Evolutionary conservation across 2,888 invertebrate species (phyloP).

Genomic region (Liopterus haemorrhoidalis): DNA sequence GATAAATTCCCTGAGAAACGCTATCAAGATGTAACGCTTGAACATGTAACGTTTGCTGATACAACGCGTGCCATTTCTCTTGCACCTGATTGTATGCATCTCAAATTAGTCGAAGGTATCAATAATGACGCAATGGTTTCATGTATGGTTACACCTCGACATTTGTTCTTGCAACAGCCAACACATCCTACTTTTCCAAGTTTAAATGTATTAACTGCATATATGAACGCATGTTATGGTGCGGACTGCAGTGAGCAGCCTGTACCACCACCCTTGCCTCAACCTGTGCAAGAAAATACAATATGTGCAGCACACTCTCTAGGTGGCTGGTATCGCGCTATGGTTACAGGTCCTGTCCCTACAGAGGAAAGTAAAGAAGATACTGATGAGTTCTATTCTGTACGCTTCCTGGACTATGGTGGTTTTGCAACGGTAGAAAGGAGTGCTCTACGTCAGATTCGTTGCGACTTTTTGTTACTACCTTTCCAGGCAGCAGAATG

Average conservation of each 20-base stretch:
- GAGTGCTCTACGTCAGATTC: slow-evolving; percentile 79
- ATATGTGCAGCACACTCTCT: slow-evolving; percentile 83
- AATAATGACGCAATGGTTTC: slow-evolving; percentile 90
- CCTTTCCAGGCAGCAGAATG: slow-evolving; percentile 98
- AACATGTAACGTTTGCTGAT: slow-evolving; percentile 48
- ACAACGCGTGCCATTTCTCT: slow-evolving; percentile 40
- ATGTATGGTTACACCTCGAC: slow-evolving; percentile 77
- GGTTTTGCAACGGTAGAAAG: slow-evolving; percentile 79
- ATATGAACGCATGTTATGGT: slow-evolving; percentile 78
- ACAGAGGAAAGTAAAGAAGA: slow-evolving; percentile 54
- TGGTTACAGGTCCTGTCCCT: slow-evolving; percentile 57
- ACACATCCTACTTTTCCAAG: slow-evolving; percentile 89
- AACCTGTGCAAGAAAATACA: slow-evolving; percentile 12
- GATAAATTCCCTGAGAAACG: slow-evolving; percentile 76
- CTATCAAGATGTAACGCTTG: slow-evolving; percentile 73
- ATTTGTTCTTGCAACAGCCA: slow-evolving; percentile 92
- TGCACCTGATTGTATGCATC: slow-evolving; percentile 41
- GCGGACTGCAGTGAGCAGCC: slow-evolving; percentile 43
- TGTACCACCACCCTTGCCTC: slow-evolving; percentile 72
- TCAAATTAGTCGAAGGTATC: slow-evolving; percentile 74
- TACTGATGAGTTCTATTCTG: slow-evolving; percentile 61
- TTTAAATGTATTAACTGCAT: slow-evolving; percentile 70
- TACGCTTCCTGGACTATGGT: slow-evolving; percentile 92
- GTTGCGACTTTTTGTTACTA: slow-evolving; percentile 85
- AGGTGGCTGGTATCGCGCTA: slow-evolving; percentile 85